These are phyloP conservation scores for Bellardia bayeri DNA, from an alignment of 2,888 invertebrate genomes.

Conservation along the genomic window DNA sequence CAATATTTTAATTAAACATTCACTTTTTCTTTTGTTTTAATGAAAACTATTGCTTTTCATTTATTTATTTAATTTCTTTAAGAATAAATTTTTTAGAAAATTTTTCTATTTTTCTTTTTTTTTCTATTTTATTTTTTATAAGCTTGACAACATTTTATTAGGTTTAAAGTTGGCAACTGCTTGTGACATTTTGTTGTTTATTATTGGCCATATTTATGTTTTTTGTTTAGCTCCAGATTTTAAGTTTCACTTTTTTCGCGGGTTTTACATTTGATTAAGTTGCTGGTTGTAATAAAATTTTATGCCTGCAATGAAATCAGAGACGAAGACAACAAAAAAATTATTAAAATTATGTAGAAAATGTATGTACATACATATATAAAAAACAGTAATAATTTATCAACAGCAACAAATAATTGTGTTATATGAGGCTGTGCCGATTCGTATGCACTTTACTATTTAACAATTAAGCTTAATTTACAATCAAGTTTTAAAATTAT, in stretches of 20 bases:
- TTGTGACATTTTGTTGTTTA: slow-evolving; percentile 25
- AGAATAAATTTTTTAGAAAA: not conserved
- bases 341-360: slow-evolving; percentile 32
- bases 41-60: not conserved
- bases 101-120: not conserved
- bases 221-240: not conserved
- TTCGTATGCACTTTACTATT: too few relatives aligned
- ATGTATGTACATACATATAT: not conserved
- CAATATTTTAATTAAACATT: not conserved
- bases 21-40: not conserved
- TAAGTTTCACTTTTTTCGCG: slow-evolving; percentile 35
- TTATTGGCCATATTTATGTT: slow-evolving; percentile 7
- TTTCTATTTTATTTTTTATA: not conserved
- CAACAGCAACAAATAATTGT: too few relatives aligned
- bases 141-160: not conserved
- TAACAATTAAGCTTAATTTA: too few relatives aligned
- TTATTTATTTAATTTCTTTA: not conserved
- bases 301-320: slow-evolving; percentile 54
- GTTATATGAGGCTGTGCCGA: too few relatives aligned
- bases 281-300: slow-evolving; percentile 42
- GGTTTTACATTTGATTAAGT: slow-evolving; percentile 31
- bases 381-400: too few relatives aligned
- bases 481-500: too few relatives aligned
- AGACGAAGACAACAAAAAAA: slow-evolving; percentile 18
- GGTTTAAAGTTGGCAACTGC: slow-evolving; percentile 9